Evolutionary conservation across 2,797 vertebrate species (phyloP), one percentile per base, ranked within the genome.

Genomic region (Buphagus erythrorhynchus): DNA sequence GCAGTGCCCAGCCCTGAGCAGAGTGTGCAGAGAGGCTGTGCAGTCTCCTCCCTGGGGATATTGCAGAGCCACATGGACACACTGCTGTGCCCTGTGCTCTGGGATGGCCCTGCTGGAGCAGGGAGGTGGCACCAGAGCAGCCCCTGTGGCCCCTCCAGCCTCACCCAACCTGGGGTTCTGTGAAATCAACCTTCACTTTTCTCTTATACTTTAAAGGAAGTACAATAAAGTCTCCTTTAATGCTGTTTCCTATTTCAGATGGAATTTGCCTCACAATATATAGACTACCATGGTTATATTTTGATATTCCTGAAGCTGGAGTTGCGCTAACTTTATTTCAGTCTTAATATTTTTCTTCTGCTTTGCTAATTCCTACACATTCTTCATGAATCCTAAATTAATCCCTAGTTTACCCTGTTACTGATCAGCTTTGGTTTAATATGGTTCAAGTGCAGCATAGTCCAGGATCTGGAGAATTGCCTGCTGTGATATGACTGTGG

Each of bases 131-230:
- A 62, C 25, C 40, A 68, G 4, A 36, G 49, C 25, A 29, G 9
- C 16, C 40, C 3, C 11, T 10, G 15, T 10, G 36, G 24, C 4
- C 6, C 40, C 3, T 14, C 65, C 48, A 13, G 11, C 17, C 55
- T 69, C 2, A 8, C 1, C 1, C 31, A 31, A 0, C 0, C 61
- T 22, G 43, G 31, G 20, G 0, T 26, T 40, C 40, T 62, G 31
- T 43, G 25, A 43, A 80, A 55, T 31, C 14, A 61, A 3, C 12
- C 28, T 57, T 74, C 9, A 7, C 69, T 78, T 76, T 91, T 49
- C n/a, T 43, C 22, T 67, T 65, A 21, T 2, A 11, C 13, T 48
- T 28, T 52, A 21, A 75, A 65, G 14, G 20, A 57, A 52, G 38
- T 28, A 20, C 5, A 36, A 20, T 13, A 49, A 11, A 72, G 4